phyloP scores from a whole-genome alignment of 2,113 vertebrate species.

The Callorhinus ursinus region DNA sequence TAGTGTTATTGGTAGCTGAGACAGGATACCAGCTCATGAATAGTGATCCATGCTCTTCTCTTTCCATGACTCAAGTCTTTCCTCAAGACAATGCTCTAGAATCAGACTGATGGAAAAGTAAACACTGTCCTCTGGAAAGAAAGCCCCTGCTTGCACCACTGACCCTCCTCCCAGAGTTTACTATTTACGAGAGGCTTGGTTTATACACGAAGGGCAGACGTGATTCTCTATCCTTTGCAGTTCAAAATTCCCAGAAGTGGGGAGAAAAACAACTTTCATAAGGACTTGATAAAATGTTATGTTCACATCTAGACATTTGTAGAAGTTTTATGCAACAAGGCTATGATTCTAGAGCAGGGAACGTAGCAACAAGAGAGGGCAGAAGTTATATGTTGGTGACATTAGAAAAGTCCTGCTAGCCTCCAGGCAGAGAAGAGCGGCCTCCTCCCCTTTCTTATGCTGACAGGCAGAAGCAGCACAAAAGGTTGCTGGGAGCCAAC shows the following conservation, averaged over 20 bases:
- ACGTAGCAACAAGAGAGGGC: neutral
- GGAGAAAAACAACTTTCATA: neutral
- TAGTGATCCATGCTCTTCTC: neutral
- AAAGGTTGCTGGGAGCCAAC: neutral
- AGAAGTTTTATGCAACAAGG: neutral
- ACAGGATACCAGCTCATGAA: neutral
- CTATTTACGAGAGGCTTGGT: no score
- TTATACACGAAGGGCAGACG: accelerated
- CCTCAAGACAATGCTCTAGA: neutral
- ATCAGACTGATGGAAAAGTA: accelerated
- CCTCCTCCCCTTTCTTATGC: neutral
- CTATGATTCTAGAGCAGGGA: neutral
- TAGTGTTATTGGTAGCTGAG: neutral
- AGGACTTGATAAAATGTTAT: neutral
- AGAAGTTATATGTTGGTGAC: neutral
- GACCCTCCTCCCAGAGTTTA: no score
- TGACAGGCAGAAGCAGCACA: neutral
- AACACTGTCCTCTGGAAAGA: accelerated
- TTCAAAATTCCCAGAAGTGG: neutral
- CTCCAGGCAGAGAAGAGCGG: neutral
- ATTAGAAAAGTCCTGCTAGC: neutral
- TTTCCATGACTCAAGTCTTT: neutral
- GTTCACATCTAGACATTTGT: neutral
- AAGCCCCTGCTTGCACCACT: accelerated
- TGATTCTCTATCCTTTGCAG: neutral